phyloP scores from a whole-genome alignment of 2,797 vertebrate genomes.

The Pseudotriccus pelzelni region DNA sequence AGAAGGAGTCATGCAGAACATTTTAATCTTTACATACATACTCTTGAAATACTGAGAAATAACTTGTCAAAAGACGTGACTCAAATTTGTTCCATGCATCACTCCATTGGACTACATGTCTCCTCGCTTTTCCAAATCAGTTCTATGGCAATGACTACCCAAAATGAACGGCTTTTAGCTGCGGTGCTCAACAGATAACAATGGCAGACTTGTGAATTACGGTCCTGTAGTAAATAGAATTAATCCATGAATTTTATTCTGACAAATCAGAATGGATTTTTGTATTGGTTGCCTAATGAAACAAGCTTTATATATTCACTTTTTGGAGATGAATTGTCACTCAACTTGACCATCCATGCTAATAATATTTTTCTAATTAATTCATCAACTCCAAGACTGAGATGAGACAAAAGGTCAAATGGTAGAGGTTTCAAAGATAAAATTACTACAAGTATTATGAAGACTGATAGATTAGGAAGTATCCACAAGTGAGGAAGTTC shows the following conservation, averaged over 20 bases:
- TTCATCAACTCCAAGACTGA: background rate
- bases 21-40: background rate
- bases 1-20: background rate
- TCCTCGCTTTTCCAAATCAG: background rate
- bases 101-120: background rate
- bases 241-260: background rate
- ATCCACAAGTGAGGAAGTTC: background rate
- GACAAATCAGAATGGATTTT: background rate
- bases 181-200: background rate
- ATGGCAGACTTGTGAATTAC: background rate
- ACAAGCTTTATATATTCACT: background rate
- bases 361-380: background rate
- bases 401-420: background rate
- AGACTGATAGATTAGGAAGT: background rate
- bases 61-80: background rate
- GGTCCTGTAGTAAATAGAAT: background rate
- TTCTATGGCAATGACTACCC: background rate
- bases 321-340: background rate
- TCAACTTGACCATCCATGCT: background rate
- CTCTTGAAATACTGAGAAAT: background rate
- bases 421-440: background rate
- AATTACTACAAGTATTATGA: background rate
- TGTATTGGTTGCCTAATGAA: background rate
- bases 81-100: background rate
- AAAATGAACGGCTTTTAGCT: background rate